These are phyloP conservation scores for Rhinoderma darwinii DNA, from an alignment of 2,113 vertebrate genomes.

Conservation along the genomic window DNA sequence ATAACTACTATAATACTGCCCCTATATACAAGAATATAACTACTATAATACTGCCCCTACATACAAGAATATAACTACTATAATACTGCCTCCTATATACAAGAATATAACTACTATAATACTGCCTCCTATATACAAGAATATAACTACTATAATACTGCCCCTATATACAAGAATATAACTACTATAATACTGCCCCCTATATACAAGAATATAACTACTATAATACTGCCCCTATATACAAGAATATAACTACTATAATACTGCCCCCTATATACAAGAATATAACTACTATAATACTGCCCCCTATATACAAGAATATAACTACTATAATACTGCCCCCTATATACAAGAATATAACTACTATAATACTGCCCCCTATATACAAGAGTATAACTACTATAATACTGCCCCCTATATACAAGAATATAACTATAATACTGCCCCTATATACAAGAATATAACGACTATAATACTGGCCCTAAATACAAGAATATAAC, in stretches of 20 bases:
- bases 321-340: not conserved
- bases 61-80: not conserved
- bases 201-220: not conserved
- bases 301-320: no score
- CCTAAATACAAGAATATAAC: not conserved
- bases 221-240: not conserved
- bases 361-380: not conserved
- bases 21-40: no score
- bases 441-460: not conserved
- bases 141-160: not conserved
- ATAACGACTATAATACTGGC: not conserved
- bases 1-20: no score
- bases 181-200: no score
- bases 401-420: not conserved
- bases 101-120: not conserved
- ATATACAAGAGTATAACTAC: not conserved
- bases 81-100: no score
- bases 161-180: no score
- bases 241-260: not conserved
- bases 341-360: not conserved
- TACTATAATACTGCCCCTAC: not conserved
- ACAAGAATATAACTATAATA: not conserved
- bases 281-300: not conserved
- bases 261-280: not conserved
- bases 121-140: not conserved